Base-by-base conservation (phyloP, 2,113 vertebrate genomes). In the Bubo bubo region DNA sequence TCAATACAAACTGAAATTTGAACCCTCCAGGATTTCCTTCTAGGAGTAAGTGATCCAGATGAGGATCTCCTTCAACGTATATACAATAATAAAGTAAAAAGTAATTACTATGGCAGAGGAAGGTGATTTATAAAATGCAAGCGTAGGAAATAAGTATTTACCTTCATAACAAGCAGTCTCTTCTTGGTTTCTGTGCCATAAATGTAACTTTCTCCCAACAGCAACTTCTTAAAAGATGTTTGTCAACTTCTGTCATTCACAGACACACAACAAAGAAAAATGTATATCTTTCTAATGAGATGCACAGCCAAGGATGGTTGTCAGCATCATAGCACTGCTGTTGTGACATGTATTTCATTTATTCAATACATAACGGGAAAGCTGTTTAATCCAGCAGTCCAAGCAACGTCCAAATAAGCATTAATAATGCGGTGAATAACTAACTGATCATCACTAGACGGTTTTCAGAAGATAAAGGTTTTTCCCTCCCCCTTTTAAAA, bases 311-410 rank as follows among this genome's bases (percentile, higher is more conserved):
- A 97, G 97, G 94, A 98, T 88, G 95, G 96, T 98, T 98, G 98
- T 98, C 98, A 98, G 97, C 98, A 96, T 98, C 97, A 72, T 63
- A 98, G 97, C 97, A 79, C 95, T 84, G 96, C 98, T 98, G 98
- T 98, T 98, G 98, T 98, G 98, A 98, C 98, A 98, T 96, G 96
- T 94, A 97, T 98, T 97, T 98, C 97, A 97, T 97, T 98, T 90
- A 76, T 90, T 98, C 97, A 98, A 98, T 98, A 97, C 96, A 95
- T 95, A 98, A 97, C 89, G 10, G 98, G 88, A 88, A 96, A 96
- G 97, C 95, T 98, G 96, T 98, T 98, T 98, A 98, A 98, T 98
- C 97, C 97, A 97, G 97, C 96, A 97, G 97, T 98, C 98, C 97
- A 98, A 97, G 97, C 88, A 96, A 97, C 80, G 47, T 97, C 98